Percentiles rank a stretch among this genome's conserved stretches.
phyloP scores from a whole-genome alignment of 2,888 invertebrate genomes.

The Platynereis dumerilii region DNA sequence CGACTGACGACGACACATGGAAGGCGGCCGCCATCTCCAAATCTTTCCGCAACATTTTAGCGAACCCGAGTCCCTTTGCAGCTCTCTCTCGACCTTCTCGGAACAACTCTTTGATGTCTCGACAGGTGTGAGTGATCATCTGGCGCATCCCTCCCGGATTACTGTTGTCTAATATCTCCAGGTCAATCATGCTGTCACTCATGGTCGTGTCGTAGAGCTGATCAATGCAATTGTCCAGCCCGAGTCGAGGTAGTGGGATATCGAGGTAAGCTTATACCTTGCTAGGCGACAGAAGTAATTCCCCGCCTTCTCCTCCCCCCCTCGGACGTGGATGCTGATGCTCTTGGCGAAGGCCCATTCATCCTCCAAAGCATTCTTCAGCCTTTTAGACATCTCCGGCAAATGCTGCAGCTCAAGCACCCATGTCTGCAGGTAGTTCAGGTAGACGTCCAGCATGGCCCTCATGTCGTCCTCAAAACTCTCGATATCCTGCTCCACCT shows the following conservation, averaged over 20 bases:
- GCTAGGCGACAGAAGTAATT: conserved; percentile 74
- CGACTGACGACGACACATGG: conserved; percentile 54
- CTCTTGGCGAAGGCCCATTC: conserved; percentile 87
- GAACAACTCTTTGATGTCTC: conserved; percentile 81
- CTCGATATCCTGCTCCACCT: conserved; percentile 58
- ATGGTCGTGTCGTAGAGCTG: conserved; percentile 53
- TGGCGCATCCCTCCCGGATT: conserved; percentile 62
- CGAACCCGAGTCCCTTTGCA: conserved; percentile 81
- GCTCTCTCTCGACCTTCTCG: conserved; percentile 80
- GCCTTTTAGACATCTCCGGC: conserved; percentile 55
- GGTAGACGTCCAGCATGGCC: conserved; percentile 73
- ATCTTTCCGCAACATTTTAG: conserved; percentile 77
- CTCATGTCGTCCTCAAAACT: conserved; percentile 81
- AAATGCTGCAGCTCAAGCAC: conserved; percentile 66
- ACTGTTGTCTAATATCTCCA: background rate
- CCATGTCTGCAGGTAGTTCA: conserved; percentile 86
- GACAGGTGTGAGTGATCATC: conserved; percentile 72
- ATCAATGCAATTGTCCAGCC: conserved; percentile 63
- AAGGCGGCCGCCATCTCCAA: conserved; percentile 69
- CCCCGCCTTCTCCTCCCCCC: conserved; percentile 78
- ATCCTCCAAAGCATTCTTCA: conserved; percentile 79
- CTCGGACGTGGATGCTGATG: conserved; percentile 78
- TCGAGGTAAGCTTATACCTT: conserved; percentile 66
- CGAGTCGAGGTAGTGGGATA: conserved; percentile 66
- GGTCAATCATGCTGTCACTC: conserved; percentile 11